Evolutionary conservation across 2,888 invertebrate species (phyloP).

Genomic region (Tipula unca): DNA sequence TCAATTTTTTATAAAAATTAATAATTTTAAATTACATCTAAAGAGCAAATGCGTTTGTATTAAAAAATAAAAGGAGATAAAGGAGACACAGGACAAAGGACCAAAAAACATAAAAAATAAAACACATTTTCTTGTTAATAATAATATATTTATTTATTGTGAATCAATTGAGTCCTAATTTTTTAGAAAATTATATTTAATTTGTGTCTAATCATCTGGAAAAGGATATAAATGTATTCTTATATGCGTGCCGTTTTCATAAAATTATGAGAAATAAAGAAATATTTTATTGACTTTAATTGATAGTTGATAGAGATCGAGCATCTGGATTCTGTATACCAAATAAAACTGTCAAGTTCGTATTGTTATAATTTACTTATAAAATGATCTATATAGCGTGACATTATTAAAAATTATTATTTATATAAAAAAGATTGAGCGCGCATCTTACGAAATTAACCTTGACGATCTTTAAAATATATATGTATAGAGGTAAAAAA

Average conservation of each 20-base stretch:
- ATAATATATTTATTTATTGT: not conserved
- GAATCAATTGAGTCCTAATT: not conserved
- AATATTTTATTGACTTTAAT: conserved; percentile 8
- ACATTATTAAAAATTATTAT: not conserved
- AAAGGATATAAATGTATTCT: not conserved
- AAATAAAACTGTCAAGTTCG: not conserved
- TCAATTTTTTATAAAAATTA: not conserved
- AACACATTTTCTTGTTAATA: not conserved
- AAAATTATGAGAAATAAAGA: not conserved
- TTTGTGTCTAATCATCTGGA: not conserved
- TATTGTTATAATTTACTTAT: not conserved
- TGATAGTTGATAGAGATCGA: not conserved
- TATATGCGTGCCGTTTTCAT: not conserved
- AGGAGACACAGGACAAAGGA: not conserved
- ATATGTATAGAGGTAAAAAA: not conserved
- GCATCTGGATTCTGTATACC: not conserved
- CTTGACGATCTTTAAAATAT: not conserved
- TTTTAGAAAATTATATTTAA: conserved; percentile 14
- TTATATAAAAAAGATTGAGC: not conserved
- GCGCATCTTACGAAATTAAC: not conserved
- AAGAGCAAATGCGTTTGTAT: not conserved
- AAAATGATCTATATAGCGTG: conserved; percentile 3
- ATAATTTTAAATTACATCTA: not conserved
- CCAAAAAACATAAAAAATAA: not conserved
- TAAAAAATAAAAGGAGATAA: not conserved